These are phyloP conservation scores for Sinocyclocheilus anophthalmus DNA, from an alignment of 2,113 vertebrate genomes.

Conservation along the genomic window DNA sequence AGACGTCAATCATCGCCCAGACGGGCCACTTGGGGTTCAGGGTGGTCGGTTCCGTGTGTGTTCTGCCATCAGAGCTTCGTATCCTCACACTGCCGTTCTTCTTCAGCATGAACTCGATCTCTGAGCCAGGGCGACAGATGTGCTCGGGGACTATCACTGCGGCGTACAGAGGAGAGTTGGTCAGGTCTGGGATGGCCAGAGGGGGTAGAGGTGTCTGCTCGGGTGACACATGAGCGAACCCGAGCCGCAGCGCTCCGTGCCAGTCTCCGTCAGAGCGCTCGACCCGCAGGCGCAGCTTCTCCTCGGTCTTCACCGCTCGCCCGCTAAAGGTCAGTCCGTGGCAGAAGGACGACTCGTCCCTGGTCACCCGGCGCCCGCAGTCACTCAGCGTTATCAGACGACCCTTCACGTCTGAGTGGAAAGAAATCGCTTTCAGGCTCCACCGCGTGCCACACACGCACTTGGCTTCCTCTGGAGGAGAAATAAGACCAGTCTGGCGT, in stretches of 20 bases:
- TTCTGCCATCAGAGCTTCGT: not conserved
- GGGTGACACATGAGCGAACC: slow-evolving; percentile 80
- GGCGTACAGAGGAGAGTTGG: slow-evolving; percentile 69
- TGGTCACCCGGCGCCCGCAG: slow-evolving; percentile 53
- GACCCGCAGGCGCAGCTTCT: slow-evolving; percentile 75
- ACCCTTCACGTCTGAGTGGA: slow-evolving; percentile 74
- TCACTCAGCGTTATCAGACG: slow-evolving; percentile 68
- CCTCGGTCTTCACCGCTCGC: slow-evolving; percentile 67
- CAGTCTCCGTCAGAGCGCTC: slow-evolving; percentile 55
- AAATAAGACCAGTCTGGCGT: not conserved
- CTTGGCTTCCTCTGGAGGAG: not conserved
- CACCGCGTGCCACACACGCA: slow-evolving; percentile 20
- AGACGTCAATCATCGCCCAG: slow-evolving; percentile 86
- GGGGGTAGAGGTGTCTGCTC: slow-evolving; percentile 60
- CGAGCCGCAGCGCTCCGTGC: slow-evolving; percentile 79
- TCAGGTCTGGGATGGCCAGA: slow-evolving; percentile 79
- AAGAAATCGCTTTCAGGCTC: slow-evolving; percentile 69
- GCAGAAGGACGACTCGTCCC: slow-evolving; percentile 65
- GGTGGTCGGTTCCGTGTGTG: slow-evolving; percentile 53
- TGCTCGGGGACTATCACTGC: slow-evolving; percentile 61
- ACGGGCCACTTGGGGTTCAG: slow-evolving; percentile 62
- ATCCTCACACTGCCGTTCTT: slow-evolving; percentile 59
- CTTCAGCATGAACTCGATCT: slow-evolving; percentile 81
- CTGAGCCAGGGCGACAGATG: slow-evolving; percentile 51
- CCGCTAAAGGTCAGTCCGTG: slow-evolving; percentile 82